Evolutionary conservation across 2,888 invertebrate genomes (phyloP), one percentile per base, ranked within the genome.

Genomic region (Mesorhabditis sp.): DNA sequence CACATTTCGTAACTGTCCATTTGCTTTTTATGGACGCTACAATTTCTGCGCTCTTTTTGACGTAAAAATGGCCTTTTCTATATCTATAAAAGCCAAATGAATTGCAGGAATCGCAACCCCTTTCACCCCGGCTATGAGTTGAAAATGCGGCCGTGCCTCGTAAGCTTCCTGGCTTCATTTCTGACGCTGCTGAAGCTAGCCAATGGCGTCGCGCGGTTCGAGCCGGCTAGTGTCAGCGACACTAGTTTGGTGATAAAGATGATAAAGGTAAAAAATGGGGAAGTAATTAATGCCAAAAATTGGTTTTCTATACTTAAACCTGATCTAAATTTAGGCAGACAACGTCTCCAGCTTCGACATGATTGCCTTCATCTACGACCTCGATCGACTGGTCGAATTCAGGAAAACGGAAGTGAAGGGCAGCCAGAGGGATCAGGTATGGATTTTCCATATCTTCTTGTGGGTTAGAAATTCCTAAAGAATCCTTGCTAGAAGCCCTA

Each of bases 341-440:
- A 78, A 78, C 58, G 78, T 79, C 42, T 74, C 74, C 13, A 72
- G 73, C 28, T 79, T 79, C 68, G 79, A 79, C 67, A 79, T 79
- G 66, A 76, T 76, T 13, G 79, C 78, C 5, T 50, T 78, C 63
- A 78, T 79, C 41, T 79, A 75, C 69, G 79, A 79, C 70, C 62
- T 79, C 43, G 74, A 78, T 15, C 70, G 74, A 42, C 73, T 76
- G 44, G 67, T 71, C 45, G 70, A 77, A 28, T 79, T 73, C 67
- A 70, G 79, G 13, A 76, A 74, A 50, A 79, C 79, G 41, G 77
- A 79, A 50, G 68, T 79, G 67, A 71, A 74, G 4, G 76, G 72
- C 42, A 75, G 75, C 15, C 74, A 72, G 28, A 76, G 72, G 64
- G 79, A 78, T 72, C 77, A 79, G 77, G 79, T 78, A 43, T 28